Evolutionary conservation across 2,888 invertebrate genomes (phyloP).

Genomic region (Diaperis boleti): DNA sequence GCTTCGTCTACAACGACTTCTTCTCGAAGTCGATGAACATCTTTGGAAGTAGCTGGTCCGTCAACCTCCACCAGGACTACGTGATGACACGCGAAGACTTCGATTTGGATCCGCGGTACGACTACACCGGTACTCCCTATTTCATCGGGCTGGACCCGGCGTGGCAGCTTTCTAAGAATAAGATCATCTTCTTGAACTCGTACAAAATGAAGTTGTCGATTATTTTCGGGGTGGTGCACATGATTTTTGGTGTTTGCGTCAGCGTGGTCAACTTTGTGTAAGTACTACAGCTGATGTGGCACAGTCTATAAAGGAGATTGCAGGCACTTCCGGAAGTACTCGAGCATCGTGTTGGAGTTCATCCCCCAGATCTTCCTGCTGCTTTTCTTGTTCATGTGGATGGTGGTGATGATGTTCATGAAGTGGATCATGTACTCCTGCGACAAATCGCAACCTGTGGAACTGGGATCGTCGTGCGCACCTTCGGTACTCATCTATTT

Average conservation of each 20-base stretch:
- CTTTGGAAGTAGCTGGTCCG: slow-evolving; percentile 76
- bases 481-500: slow-evolving; percentile 82
- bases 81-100: slow-evolving; percentile 52
- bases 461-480: slow-evolving; percentile 71
- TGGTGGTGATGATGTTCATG: slow-evolving; percentile 91
- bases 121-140: slow-evolving; percentile 71
- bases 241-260: slow-evolving; percentile 93
- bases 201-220: slow-evolving; percentile 98
- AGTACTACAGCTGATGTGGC: slow-evolving; percentile 2
- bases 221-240: slow-evolving; percentile 92
- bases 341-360: slow-evolving; percentile 85
- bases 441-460: slow-evolving; percentile 49
- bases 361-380: slow-evolving; percentile 93
- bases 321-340: slow-evolving; percentile 74
- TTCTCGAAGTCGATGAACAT: slow-evolving; percentile 82
- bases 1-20: slow-evolving; percentile 83
- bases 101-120: slow-evolving; percentile 66
- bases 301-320: neutral
- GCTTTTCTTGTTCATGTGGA: slow-evolving; percentile 87
- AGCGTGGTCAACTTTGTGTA: slow-evolving; percentile 78
- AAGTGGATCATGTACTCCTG: slow-evolving; percentile 87
- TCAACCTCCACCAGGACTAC: slow-evolving; percentile 49
- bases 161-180: slow-evolving; percentile 83
- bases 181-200: slow-evolving; percentile 94
- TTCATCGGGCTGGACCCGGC: slow-evolving; percentile 81